phyloP scores from a whole-genome alignment of 2,888 invertebrate species.

The Drosophila diplacantha region DNA sequence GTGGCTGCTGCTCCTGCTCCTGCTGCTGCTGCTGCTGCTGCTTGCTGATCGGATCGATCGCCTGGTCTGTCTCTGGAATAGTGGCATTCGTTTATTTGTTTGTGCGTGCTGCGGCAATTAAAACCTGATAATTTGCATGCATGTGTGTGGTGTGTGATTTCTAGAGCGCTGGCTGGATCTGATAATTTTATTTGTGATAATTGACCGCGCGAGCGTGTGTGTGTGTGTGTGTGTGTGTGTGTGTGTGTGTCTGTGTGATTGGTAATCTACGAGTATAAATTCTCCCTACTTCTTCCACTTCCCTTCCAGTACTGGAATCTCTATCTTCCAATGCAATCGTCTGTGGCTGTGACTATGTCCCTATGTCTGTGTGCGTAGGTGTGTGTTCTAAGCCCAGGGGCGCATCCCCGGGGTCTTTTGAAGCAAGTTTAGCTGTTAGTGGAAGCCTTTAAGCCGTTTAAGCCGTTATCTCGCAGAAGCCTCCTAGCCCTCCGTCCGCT shows the following conservation, averaged over 20 bases:
- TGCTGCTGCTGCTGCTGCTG: background rate
- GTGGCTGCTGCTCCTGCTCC: background rate
- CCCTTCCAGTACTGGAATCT: constrained; percentile 9
- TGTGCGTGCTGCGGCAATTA: constrained; percentile 54
- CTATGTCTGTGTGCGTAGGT: constrained; percentile 12
- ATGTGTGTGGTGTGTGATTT: constrained; percentile 42
- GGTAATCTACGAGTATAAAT: constrained; percentile 20
- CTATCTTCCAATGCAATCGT: constrained; percentile 27
- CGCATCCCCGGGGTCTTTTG: background rate
- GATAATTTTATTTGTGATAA: constrained; percentile 59
- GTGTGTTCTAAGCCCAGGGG: constrained; percentile 10
- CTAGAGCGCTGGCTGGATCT: constrained; percentile 35
- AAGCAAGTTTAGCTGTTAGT: background rate
- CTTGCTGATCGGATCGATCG: constrained; percentile 10
- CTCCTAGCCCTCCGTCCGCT: background rate
- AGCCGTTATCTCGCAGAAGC: background rate
- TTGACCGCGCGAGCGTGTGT: constrained; percentile 17
- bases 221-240: constrained; percentile 14
- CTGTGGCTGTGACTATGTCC: background rate
- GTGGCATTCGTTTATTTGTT: constrained; percentile 54
- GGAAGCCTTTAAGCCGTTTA: background rate
- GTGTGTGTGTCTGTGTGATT: constrained; percentile 14
- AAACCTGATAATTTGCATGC: constrained; percentile 65
- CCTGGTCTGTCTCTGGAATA: constrained; percentile 57
- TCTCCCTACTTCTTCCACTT: constrained; percentile 7